These are phyloP conservation scores for Lithobates pipiens DNA, from an alignment of 2,797 vertebrate species.

Conservation along the genomic window DNA sequence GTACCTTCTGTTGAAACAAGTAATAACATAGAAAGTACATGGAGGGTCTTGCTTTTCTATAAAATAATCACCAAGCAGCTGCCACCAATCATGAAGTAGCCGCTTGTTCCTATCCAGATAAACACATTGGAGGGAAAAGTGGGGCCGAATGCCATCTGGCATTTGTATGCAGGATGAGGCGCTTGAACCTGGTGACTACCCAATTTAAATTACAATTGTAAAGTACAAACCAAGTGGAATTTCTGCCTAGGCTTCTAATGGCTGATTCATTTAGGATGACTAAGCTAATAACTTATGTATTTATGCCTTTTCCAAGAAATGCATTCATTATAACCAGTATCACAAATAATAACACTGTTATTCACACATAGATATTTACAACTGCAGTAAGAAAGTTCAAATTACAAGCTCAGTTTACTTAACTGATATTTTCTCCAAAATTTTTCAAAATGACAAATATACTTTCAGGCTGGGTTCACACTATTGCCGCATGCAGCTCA, in stretches of 20 bases:
- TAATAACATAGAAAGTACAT: neutral
- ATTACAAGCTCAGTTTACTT: neutral
- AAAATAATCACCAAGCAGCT: conserved; percentile 32
- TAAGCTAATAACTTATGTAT: neutral
- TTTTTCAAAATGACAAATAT: too few species aligned
- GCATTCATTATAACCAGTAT: neutral
- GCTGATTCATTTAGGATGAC: neutral
- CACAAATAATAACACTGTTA: neutral
- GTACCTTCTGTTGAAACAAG: neutral
- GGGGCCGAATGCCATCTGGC: conserved; percentile 23
- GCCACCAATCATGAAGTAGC: conserved; percentile 27
- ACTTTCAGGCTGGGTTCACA: too few species aligned
- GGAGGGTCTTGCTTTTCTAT: conserved; percentile 14
- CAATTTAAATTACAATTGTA: conserved; percentile 31
- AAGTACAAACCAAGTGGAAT: conserved; percentile 1
- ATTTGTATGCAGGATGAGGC: conserved; percentile 3
- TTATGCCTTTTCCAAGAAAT: neutral
- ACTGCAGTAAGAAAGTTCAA: neutral
- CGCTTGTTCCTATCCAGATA: conserved; percentile 21
- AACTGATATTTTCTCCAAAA: neutral
- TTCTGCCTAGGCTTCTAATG: neutral
- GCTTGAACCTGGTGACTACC: conserved; percentile 15
- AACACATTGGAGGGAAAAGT: conserved; percentile 19
- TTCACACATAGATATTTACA: neutral
- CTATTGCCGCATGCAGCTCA: too few species aligned